Conservation (phyloP, 1,140 invertebrate species). For the Hydropsyche tenuis region DNA sequence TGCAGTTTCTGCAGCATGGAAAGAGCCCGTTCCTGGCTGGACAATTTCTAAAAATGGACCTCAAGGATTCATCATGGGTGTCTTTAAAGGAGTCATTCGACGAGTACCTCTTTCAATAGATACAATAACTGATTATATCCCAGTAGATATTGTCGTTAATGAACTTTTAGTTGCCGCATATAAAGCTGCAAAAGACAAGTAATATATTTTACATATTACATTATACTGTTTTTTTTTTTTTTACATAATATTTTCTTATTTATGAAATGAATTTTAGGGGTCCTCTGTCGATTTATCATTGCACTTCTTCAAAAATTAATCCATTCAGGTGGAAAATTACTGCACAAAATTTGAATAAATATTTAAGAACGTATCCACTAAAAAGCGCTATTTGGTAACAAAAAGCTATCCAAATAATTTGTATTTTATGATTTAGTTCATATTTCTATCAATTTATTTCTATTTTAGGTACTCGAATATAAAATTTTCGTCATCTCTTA, state of each 20-base stretch:
- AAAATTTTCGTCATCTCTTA: constrained; percentile 75
- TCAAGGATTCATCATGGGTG: constrained; percentile 94
- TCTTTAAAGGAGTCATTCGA: constrained; percentile 79
- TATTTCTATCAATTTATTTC: constrained; percentile 18
- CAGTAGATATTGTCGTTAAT: constrained; percentile 92
- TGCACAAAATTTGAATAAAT: constrained; percentile 68
- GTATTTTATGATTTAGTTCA: background rate
- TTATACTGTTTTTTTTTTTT: background rate
- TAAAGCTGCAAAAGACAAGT: constrained; percentile 69
- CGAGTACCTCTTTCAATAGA: constrained; percentile 78
- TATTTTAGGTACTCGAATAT: constrained; percentile 73
- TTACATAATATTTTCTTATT: constrained; percentile 22
- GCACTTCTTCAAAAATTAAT: constrained; percentile 86
- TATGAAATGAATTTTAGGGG: constrained; percentile 61
- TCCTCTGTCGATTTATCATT: constrained; percentile 82
- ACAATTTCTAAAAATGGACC: constrained; percentile 97
- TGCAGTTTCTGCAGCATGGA: constrained; percentile 88
- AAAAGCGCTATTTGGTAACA: constrained; percentile 80
- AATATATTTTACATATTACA: constrained; percentile 50
- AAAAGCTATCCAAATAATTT: background rate
- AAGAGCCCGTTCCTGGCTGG: constrained; percentile 93
- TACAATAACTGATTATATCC: constrained; percentile 90
- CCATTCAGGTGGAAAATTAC: constrained; percentile 86
- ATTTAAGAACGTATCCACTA: constrained; percentile 77
- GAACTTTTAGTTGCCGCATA: constrained; percentile 82